Conservation (phyloP, 2,797 vertebrate genomes). For the Acipenser oxyrinchus region DNA sequence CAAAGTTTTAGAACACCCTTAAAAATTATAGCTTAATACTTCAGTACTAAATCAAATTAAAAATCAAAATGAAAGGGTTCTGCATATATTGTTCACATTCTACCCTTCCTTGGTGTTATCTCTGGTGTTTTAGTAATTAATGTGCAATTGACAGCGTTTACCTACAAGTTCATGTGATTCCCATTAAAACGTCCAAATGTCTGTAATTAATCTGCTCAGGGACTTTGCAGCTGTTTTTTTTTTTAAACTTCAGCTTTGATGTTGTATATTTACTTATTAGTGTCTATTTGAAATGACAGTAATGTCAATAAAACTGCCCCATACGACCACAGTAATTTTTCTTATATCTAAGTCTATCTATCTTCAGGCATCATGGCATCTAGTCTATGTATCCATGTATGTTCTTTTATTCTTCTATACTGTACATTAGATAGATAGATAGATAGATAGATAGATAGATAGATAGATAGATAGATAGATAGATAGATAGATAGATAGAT, state of each 20-base stretch:
- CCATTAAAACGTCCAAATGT: constrained; percentile 42
- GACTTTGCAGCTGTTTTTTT: constrained; percentile 31
- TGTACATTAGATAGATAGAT: too few relatives aligned
- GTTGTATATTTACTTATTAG: constrained; percentile 17
- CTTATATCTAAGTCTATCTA: too few relatives aligned
- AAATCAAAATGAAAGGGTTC: constrained; percentile 35
- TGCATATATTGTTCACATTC: constrained; percentile 62
- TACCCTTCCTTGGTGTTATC: constrained; percentile 62
- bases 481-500: too few relatives aligned
- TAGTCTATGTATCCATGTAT: too few relatives aligned
- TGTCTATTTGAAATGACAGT: constrained; percentile 5
- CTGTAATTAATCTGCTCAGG: constrained; percentile 43
- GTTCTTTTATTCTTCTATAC: too few relatives aligned
- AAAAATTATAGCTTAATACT: too few relatives aligned
- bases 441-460: too few relatives aligned
- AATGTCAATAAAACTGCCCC: too few relatives aligned
- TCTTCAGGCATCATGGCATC: too few relatives aligned
- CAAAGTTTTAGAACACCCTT: too few relatives aligned
- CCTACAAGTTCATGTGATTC: constrained; percentile 57
- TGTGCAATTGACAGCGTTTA: constrained; percentile 52
- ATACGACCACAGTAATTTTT: too few relatives aligned
- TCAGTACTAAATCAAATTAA: constrained; percentile 48
- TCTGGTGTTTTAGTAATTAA: constrained; percentile 71
- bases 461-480: too few relatives aligned
- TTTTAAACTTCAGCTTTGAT: constrained; percentile 37